These are phyloP conservation scores for Drosophila nasuta DNA, from an alignment of 1,140 invertebrate genomes.

Conservation along the genomic window DNA sequence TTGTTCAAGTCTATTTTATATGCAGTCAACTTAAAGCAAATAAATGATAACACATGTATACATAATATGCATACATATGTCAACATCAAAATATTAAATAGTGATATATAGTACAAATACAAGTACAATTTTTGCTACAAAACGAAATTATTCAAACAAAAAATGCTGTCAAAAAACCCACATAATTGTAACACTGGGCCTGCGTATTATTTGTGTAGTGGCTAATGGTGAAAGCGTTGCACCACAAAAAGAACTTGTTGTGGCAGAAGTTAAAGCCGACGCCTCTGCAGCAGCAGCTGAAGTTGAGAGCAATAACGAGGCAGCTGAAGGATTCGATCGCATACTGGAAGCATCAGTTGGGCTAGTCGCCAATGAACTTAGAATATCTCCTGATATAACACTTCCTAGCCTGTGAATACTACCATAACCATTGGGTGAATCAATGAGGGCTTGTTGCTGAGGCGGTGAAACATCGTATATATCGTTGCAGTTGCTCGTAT, in stretches of 20 bases:
- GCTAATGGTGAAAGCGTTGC: slow-evolving; percentile 81
- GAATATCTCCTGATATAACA: slow-evolving; percentile 62
- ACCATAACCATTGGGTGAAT: slow-evolving; percentile 71
- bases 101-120: background rate
- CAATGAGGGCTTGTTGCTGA: slow-evolving; percentile 57
- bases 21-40: too few relatives aligned
- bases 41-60: too few relatives aligned
- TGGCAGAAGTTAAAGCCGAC: slow-evolving; percentile 63
- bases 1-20: too few relatives aligned
- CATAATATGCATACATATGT: too few relatives aligned
- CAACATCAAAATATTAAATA: background rate
- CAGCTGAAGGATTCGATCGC: slow-evolving; percentile 84
- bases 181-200: slow-evolving; percentile 84
- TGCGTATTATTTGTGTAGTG: slow-evolving; percentile 81
- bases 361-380: slow-evolving; percentile 80
- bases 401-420: slow-evolving; percentile 67
- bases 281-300: slow-evolving; percentile 74
- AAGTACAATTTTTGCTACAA: too few relatives aligned
- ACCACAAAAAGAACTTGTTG: slow-evolving; percentile 61
- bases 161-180: slow-evolving; percentile 64
- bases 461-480: slow-evolving; percentile 48
- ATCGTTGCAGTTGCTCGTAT: slow-evolving; percentile 47
- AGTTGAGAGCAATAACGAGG: slow-evolving; percentile 74
- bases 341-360: slow-evolving; percentile 83
- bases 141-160: slow-evolving; percentile 22